Evolutionary conservation across 2,797 vertebrate species (phyloP).

Genomic region (Gobio occitaniae): DNA sequence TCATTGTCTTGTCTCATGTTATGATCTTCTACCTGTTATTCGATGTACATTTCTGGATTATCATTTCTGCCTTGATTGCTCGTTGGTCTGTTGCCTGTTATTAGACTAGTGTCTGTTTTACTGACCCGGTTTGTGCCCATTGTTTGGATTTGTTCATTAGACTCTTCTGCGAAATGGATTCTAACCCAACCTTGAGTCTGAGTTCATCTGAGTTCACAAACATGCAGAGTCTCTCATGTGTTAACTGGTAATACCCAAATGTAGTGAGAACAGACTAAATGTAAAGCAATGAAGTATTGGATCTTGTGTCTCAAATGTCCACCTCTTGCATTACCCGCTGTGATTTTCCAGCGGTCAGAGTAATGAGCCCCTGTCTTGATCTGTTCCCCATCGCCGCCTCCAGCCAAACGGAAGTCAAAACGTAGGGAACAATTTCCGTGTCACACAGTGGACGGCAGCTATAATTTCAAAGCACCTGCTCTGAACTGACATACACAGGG

Average conservation of each 20-base stretch:
- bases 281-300: not conserved
- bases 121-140: not conserved
- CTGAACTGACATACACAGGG: conserved; percentile 6
- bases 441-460: conserved; percentile 36
- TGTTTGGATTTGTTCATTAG: not conserved
- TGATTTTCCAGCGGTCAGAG: not conserved
- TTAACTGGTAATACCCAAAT: not conserved
- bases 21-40: not conserved
- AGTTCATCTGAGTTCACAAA: not conserved
- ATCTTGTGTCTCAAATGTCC: not conserved
- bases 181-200: not conserved
- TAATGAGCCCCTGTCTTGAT: conserved; percentile 24
- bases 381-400: not conserved
- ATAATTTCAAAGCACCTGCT: conserved; percentile 54
- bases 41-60: not conserved
- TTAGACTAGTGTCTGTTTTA: not conserved
- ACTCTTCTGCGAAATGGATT: not conserved
- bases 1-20: not conserved
- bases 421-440: conserved; percentile 32
- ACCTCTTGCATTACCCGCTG: not conserved
- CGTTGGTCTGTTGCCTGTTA: not conserved
- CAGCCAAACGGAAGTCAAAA: not conserved
- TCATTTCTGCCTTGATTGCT: not conserved
- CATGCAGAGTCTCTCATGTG: not conserved
- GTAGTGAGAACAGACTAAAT: not conserved